Conservation (phyloP, 2,797 vertebrate genomes). For the Myotis myotis region DNA sequence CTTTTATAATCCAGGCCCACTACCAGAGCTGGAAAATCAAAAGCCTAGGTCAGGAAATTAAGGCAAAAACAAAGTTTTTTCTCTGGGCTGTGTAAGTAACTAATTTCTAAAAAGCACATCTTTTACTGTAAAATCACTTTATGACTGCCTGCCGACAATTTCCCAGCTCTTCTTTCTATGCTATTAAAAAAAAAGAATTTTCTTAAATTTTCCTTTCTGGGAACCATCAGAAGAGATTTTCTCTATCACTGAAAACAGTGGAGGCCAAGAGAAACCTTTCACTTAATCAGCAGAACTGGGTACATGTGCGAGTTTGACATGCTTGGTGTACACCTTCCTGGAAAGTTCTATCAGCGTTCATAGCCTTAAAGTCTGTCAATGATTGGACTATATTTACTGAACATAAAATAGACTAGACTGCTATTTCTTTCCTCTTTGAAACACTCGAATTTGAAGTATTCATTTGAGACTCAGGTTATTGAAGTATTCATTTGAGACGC, state of each 20-base stretch:
- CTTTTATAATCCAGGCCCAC: background rate
- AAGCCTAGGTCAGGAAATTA: slow-evolving; percentile 10
- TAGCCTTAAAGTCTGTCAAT: slow-evolving; percentile 39
- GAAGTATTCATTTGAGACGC: slow-evolving; percentile 28
- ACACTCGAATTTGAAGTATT: slow-evolving; percentile 49
- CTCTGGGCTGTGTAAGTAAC: background rate
- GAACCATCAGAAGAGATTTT: slow-evolving; percentile 14
- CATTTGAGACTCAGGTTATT: background rate
- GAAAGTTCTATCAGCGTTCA: slow-evolving; percentile 38
- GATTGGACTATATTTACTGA: slow-evolving; percentile 28
- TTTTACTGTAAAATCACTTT: slow-evolving; percentile 55
- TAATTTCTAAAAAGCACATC: slow-evolving; percentile 7
- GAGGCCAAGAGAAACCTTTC: slow-evolving; percentile 10
- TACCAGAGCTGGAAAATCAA: slow-evolving; percentile 40
- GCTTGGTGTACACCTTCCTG: slow-evolving; percentile 24
- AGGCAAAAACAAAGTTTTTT: background rate
- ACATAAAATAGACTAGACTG: slow-evolving; percentile 20
- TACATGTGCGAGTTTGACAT: background rate
- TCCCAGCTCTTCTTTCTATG: slow-evolving; percentile 39
- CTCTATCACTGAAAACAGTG: slow-evolving; percentile 19
- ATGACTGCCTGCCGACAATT: slow-evolving; percentile 51
- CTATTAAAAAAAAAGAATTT: background rate
- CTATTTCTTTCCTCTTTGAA: slow-evolving; percentile 34
- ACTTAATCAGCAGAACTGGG: background rate
- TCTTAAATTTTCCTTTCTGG: slow-evolving; percentile 41